These are phyloP conservation scores for Nothoprocta pentlandii DNA, from an alignment of 2,113 vertebrate species.

Conservation along the genomic window DNA sequence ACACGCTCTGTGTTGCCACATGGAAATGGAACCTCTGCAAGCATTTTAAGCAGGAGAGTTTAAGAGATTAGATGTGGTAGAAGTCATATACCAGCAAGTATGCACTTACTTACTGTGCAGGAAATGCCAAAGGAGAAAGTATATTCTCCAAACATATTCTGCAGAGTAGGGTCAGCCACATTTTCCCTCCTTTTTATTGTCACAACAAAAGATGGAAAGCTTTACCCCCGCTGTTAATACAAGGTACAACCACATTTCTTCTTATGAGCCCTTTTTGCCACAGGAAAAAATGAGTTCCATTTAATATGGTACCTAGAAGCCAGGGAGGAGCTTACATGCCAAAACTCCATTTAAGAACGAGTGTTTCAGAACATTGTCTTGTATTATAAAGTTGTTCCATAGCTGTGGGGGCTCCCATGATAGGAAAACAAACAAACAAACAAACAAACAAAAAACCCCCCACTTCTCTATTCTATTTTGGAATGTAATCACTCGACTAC, in stretches of 20 bases:
- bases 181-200: background rate
- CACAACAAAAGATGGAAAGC: background rate
- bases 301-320: background rate
- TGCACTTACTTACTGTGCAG: background rate
- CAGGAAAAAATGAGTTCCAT: background rate
- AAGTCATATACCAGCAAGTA: accelerated
- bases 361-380: constrained; percentile 27
- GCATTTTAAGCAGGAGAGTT: background rate
- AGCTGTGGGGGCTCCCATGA: background rate
- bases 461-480: background rate
- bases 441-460: constrained; percentile 33
- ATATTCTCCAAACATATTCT: background rate
- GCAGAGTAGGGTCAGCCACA: background rate
- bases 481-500: constrained; percentile 10
- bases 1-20: background rate
- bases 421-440: background rate
- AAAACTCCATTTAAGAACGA: background rate
- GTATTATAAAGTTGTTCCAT: constrained; percentile 4
- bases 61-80: background rate
- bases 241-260: background rate
- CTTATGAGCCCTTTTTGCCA: background rate
- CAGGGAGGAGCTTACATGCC: background rate
- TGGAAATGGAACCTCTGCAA: background rate
- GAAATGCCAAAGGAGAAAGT: background rate
- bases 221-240: background rate